Conservation (phyloP, 2,113 vertebrate species). For the Monopterus albus region DNA sequence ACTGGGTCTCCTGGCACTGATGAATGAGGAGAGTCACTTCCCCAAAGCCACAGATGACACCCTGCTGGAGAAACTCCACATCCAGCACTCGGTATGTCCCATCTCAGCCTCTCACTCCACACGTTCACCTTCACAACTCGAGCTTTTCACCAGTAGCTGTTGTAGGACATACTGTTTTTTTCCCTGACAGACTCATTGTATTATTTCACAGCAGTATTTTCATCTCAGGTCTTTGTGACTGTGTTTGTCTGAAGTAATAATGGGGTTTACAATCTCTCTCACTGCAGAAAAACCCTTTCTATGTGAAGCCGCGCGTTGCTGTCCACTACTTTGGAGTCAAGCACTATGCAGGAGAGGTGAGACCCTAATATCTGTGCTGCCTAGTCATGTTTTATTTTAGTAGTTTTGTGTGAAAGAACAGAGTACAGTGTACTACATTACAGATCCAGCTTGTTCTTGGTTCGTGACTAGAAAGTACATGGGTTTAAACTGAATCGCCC, state of each 20-base stretch:
- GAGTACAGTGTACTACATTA: too few species aligned
- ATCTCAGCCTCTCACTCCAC: too few species aligned
- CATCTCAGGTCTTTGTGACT: too few species aligned
- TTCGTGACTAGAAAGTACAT: too few species aligned
- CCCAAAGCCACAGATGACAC: constrained; percentile 95
- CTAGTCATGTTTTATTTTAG: fast-evolving
- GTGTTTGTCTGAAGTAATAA: too few species aligned
- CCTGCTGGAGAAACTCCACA: constrained; percentile 93
- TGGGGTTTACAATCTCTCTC: constrained; percentile 16
- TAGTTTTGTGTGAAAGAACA: too few species aligned
- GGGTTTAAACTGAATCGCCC: not conserved
- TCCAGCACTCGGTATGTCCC: constrained; percentile 90
- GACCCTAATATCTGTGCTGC: not conserved
- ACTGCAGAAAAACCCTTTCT: constrained; percentile 93
- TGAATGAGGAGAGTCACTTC: constrained; percentile 99
- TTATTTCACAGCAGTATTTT: not conserved
- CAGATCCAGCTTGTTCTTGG: too few species aligned
- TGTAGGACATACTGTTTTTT: too few species aligned
- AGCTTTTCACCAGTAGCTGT: not conserved
- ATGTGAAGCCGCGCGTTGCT: constrained; percentile 94
- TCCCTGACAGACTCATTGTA: not conserved
- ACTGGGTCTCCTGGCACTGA: constrained; percentile 93
- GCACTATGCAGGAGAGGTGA: constrained; percentile 97
- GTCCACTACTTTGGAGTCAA: constrained; percentile 95
- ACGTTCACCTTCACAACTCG: too few species aligned